Evolutionary conservation across 1,140 invertebrate genomes (phyloP), one percentile per base, ranked within the genome.

Genomic region (Leptopilina boulardi): DNA sequence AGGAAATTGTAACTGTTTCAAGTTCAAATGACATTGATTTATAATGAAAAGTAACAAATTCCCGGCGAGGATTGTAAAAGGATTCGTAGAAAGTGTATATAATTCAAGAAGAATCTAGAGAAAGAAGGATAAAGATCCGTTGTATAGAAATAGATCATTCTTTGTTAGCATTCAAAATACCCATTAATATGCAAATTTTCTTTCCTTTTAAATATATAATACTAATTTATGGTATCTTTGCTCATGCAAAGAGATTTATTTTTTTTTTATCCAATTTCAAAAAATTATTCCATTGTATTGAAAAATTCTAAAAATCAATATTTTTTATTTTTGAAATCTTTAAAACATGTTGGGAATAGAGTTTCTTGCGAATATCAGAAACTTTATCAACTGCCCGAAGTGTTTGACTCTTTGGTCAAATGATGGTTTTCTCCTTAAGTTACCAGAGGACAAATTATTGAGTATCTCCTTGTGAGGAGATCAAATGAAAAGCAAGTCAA

Each of bases 391-490:
- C 13, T 59, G 59, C 59, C 59, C n/a, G 26, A 23, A 66, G 59
- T 66, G 59, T 66, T 66, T 66, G 59, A 13, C 59, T 5, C 59
- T 66, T 66, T 66, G 59, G 59, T 66, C 59, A 66, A 23, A n/a
- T 66, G 59, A 66, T 66, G 59, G 59, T 66, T 66, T 66, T 38
- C 44, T 51, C 70, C 81, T 83, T 73, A 75, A 70, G 77, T 80
- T 80, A 81, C n/a, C 82, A 81, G 83, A 82, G 84, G 82, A 86
- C 85, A 77, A 84, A 80, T 87, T 87, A 87, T 87, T 87, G 87
- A 80, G 80, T 79, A 80, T 79, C 78, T 77, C 75, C n/a, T 82
- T 74, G 56, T 73, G 26, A 76, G 75, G 76, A 80, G 76, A 79
- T 77, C 76, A 71, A 47, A 59, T 44, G 66, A 77, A 71, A 71